Percentiles rank a stretch among this genome's conserved stretches.
phyloP scores from a whole-genome alignment of 1,140 invertebrate species.

The Limonius californicus region DNA sequence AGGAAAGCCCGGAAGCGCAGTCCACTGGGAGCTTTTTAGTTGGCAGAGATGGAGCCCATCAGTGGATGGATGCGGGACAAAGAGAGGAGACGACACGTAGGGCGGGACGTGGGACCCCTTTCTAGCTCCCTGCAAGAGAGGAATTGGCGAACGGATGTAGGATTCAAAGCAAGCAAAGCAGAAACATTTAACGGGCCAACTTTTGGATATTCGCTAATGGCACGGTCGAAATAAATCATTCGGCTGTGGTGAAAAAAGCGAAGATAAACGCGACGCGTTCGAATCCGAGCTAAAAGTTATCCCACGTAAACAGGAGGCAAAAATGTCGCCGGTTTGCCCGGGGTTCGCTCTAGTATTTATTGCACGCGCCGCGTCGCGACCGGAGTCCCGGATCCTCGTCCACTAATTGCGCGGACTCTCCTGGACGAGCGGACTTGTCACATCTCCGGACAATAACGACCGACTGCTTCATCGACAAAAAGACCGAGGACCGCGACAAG shows the following conservation, averaged over 20 bases:
- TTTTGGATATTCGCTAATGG: conserved; percentile 44
- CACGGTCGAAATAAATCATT: conserved; percentile 41
- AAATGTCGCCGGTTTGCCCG: conserved; percentile 4
- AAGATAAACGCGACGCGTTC: not conserved
- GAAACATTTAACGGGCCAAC: conserved; percentile 44
- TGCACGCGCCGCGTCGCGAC: too few species aligned
- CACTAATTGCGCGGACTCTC: not conserved
- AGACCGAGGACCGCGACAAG: conserved; percentile 4
- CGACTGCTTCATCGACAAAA: conserved; percentile 11
- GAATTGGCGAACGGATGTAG: conserved; percentile 27
- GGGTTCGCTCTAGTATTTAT: not conserved
- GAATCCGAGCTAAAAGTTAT: conserved; percentile 1
- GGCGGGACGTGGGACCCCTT: too few species aligned
- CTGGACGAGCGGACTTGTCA: conserved; percentile 6
- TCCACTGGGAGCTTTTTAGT: conserved; percentile 10
- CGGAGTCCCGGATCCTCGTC: not conserved
- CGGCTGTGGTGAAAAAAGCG: conserved; percentile 15
- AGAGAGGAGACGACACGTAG: conserved; percentile 2
- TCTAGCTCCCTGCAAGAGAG: not conserved
- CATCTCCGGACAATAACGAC: conserved; percentile 6
- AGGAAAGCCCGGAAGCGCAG: not conserved
- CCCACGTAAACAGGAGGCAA: conserved; percentile 2
- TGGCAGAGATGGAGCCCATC: not conserved
- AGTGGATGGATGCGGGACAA: not conserved
- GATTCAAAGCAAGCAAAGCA: conserved; percentile 37